phyloP scores from a whole-genome alignment of 2,888 invertebrate genomes.

The Nematopogon swammerdamellus region DNA sequence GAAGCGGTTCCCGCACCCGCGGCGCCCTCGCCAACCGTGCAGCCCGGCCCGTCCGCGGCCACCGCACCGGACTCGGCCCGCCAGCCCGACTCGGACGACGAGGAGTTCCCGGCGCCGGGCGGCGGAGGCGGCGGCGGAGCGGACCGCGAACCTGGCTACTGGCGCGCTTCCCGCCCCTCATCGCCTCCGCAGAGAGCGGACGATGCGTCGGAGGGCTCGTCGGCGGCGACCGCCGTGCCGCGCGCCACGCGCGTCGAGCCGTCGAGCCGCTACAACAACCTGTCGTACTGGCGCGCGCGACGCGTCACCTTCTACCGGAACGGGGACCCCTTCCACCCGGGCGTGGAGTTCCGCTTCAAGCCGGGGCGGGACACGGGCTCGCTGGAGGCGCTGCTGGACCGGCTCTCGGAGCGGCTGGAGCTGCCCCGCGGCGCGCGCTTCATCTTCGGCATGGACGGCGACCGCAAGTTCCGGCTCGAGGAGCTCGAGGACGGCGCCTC shows the following conservation, averaged over 20 bases:
- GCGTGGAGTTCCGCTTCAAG: conserved; percentile 81
- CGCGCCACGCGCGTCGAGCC: conserved; percentile 58
- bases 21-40: conserved; percentile 27
- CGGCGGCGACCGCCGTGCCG: conserved; percentile 32
- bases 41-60: conserved; percentile 33
- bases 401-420: conserved; percentile 83
- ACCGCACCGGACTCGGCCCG: conserved; percentile 15
- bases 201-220: conserved; percentile 37
- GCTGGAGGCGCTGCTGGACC: conserved; percentile 80
- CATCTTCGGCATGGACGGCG: conserved; percentile 90
- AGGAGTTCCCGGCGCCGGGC: conserved; percentile 13
- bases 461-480: conserved; percentile 77
- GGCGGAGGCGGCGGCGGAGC: conserved; percentile 35
- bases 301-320: conserved; percentile 89
- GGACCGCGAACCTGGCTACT: conserved; percentile 53
- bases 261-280: conserved; percentile 67
- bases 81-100: conserved; percentile 7
- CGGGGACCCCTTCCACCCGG: conserved; percentile 90
- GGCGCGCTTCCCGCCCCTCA: conserved; percentile 40
- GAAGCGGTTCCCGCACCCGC: conserved; percentile 37
- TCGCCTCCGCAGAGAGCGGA: conserved; percentile 42
- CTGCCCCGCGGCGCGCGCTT: conserved; percentile 85
- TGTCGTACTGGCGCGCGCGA: conserved; percentile 84
- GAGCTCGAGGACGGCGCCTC: conserved; percentile 88
- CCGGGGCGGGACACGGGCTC: conserved; percentile 85